phyloP scores from a whole-genome alignment of 1,140 invertebrate genomes.

The Parapsyche elsis region DNA sequence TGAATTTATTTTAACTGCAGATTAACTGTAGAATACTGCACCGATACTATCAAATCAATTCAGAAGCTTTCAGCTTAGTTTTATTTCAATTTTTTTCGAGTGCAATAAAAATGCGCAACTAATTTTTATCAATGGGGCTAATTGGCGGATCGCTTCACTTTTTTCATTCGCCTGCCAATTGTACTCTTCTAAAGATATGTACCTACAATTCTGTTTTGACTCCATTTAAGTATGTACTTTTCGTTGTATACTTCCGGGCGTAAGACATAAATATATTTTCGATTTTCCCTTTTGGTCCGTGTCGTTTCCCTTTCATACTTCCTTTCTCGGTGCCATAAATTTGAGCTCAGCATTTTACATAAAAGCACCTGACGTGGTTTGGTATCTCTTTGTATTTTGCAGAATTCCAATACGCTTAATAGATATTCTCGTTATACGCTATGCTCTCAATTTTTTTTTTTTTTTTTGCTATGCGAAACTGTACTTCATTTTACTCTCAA shows the following conservation, averaged over 20 bases:
- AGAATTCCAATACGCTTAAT: slow-evolving; percentile 43
- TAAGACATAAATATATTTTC: slow-evolving; percentile 14
- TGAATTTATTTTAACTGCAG: neutral
- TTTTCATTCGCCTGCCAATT: no score
- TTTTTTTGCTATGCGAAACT: neutral
- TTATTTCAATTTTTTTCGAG: no score
- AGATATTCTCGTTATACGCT: slow-evolving; percentile 36
- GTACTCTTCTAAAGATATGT: no score
- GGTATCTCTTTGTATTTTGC: slow-evolving; percentile 47
- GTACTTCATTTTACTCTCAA: slow-evolving; percentile 10
- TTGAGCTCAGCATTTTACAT: slow-evolving; percentile 54
- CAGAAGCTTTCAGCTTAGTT: no score
- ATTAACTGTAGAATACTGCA: neutral
- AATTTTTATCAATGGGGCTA: no score
- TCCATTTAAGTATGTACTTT: neutral
- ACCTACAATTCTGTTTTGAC: no score
- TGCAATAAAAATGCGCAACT: no score
- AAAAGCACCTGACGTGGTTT: slow-evolving; percentile 50
- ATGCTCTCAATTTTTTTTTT: neutral
- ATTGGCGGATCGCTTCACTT: no score
- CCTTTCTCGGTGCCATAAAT: slow-evolving; percentile 51
- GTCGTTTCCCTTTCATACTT: slow-evolving; percentile 43
- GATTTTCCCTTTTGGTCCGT: slow-evolving; percentile 21
- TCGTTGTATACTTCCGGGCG: neutral
- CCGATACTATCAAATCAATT: neutral